Evolutionary conservation across 1,140 invertebrate genomes (phyloP).

Genomic region (Cydia pomonella): DNA sequence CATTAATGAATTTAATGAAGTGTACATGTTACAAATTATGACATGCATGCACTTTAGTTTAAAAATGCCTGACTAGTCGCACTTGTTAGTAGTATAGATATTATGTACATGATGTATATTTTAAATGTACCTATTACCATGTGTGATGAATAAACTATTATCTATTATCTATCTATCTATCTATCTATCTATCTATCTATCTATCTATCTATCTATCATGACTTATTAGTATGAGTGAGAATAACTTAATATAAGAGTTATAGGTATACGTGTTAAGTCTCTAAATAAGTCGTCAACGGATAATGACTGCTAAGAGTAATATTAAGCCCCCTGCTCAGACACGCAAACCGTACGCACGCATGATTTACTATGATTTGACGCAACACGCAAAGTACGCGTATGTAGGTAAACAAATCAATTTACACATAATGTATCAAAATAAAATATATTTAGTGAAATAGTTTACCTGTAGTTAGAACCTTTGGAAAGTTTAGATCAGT

Average conservation of each 20-base stretch:
- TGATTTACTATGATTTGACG: conserved; percentile 16
- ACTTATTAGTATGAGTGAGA: neutral
- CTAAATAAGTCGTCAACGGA: neutral
- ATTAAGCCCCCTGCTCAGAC: neutral
- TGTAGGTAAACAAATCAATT: conserved; percentile 15
- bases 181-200: too few relatives aligned
- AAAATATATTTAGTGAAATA: neutral
- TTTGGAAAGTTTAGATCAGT: neutral
- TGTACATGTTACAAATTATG: too few relatives aligned
- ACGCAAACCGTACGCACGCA: conserved; percentile 22
- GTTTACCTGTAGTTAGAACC: neutral
- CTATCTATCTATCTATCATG: too few relatives aligned
- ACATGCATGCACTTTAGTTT: too few relatives aligned
- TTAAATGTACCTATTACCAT: too few relatives aligned
- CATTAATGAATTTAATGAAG: too few relatives aligned
- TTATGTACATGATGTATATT: too few relatives aligned
- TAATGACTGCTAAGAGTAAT: conserved; percentile 25
- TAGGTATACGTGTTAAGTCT: neutral
- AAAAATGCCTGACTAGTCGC: too few relatives aligned
- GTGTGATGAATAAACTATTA: too few relatives aligned
- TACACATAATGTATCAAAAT: neutral
- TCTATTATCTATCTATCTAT: too few relatives aligned
- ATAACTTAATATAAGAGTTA: neutral
- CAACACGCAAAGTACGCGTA: conserved; percentile 2
- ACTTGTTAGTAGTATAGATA: too few relatives aligned